These are phyloP conservation scores for Cotesia typhae DNA, from an alignment of 1,140 invertebrate species.

Conservation along the genomic window DNA sequence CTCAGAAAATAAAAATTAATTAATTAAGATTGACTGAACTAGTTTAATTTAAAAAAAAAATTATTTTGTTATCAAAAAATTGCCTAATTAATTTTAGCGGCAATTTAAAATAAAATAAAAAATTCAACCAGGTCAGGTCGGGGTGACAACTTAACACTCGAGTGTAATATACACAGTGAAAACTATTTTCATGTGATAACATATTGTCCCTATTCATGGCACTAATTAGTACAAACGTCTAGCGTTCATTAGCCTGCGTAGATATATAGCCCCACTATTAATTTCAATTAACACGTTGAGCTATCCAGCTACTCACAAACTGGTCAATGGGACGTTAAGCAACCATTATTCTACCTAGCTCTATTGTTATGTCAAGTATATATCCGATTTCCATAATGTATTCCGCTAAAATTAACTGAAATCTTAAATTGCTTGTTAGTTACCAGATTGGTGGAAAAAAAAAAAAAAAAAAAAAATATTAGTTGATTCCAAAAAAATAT, in stretches of 20 bases:
- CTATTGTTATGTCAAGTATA: background rate
- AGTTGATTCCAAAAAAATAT: too few species aligned
- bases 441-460: too few species aligned
- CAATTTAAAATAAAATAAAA: background rate
- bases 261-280: conserved; percentile 41
- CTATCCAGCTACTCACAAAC: conserved; percentile 28
- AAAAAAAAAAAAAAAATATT: too few species aligned
- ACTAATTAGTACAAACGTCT: conserved; percentile 39
- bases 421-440: background rate
- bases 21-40: too few species aligned
- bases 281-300: conserved; percentile 45
- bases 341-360: conserved; percentile 7
- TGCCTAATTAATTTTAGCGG: too few species aligned
- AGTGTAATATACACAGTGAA: conserved; percentile 10
- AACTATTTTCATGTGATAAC: conserved; percentile 36
- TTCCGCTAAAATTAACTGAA: background rate
- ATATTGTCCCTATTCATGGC: conserved; percentile 38
- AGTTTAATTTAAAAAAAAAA: too few species aligned
- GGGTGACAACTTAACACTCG: conserved; percentile 9
- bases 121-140: background rate
- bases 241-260: conserved; percentile 40
- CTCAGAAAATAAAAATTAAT: too few species aligned
- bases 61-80: too few species aligned
- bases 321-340: conserved; percentile 11
- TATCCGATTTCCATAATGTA: background rate